phyloP scores from a whole-genome alignment of 2,888 invertebrate genomes.

The Caenorhabditis imperialis region DNA sequence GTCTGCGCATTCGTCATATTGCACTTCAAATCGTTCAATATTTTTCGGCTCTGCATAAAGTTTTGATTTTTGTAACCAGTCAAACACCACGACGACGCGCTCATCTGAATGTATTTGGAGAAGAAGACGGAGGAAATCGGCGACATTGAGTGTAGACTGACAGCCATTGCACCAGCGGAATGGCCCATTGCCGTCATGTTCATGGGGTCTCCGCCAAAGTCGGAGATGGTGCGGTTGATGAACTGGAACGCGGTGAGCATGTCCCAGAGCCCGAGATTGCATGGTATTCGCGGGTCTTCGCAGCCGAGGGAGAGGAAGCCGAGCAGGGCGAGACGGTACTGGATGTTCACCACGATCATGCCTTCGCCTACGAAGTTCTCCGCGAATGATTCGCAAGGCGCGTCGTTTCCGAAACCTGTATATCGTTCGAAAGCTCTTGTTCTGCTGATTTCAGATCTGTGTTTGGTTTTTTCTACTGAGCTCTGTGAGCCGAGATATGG shows the following conservation, averaged over 20 bases:
- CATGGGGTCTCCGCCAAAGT: constrained; percentile 34
- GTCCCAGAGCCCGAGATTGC: constrained; percentile 54
- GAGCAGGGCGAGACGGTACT: constrained; percentile 42
- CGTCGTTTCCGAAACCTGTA: constrained; percentile 35
- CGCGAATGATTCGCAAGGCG: constrained; percentile 31
- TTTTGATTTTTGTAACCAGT: constrained; percentile 9
- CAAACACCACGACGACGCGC: constrained; percentile 28
- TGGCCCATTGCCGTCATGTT: constrained; percentile 52
- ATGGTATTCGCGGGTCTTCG: constrained; percentile 23
- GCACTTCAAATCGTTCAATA: constrained; percentile 28
- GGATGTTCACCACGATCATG: constrained; percentile 35
- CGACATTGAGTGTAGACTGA: constrained; percentile 37
- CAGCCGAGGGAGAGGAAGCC: constrained; percentile 49
- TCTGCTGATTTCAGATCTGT: no score
- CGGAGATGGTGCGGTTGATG: constrained; percentile 29
- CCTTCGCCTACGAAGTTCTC: constrained; percentile 25
- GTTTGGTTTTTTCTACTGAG: no score
- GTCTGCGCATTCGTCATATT: constrained; percentile 3
- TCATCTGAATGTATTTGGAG: constrained; percentile 39
- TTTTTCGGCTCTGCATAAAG: background rate
- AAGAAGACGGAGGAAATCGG: constrained; percentile 40
- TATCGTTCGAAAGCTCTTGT: no score
- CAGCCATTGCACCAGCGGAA: constrained; percentile 36
- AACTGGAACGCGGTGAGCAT: constrained; percentile 40
- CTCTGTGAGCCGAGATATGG: no score